Percentiles rank a stretch among this genome's conserved stretches.
phyloP scores from a whole-genome alignment of 1,140 invertebrate species.

The Panonychus citri region DNA sequence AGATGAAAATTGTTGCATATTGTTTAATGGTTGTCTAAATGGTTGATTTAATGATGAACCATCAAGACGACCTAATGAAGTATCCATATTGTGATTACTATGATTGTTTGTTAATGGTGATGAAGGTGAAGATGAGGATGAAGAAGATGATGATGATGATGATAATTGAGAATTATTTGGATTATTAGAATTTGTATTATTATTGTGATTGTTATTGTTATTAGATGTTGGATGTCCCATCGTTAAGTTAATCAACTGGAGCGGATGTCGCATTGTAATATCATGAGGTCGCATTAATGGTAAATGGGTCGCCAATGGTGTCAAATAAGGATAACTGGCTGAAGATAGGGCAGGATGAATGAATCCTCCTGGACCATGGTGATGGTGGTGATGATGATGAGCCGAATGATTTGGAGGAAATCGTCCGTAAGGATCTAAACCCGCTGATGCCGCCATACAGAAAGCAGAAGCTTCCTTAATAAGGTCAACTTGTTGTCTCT shows the following conservation, averaged over 20 bases:
- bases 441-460: background rate
- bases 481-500: conserved; percentile 39
- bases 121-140: background rate
- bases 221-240: background rate
- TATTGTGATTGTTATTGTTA: background rate
- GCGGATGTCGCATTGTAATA: background rate
- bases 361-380: background rate
- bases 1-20: no score
- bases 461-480: background rate
- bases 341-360: background rate
- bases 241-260: background rate
- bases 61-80: no score
- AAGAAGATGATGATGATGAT: background rate
- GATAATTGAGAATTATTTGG: background rate
- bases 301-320: background rate
- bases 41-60: no score
- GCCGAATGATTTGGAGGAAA: background rate
- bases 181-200: background rate
- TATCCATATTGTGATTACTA: no score
- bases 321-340: background rate
- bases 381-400: background rate
- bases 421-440: background rate
- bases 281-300: background rate
- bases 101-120: background rate
- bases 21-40: no score